Percentiles rank a stretch among this genome's conserved stretches.
Conservation (phyloP, 1,140 invertebrate genomes). For the Trachymyrmex septentrionalis region DNA sequence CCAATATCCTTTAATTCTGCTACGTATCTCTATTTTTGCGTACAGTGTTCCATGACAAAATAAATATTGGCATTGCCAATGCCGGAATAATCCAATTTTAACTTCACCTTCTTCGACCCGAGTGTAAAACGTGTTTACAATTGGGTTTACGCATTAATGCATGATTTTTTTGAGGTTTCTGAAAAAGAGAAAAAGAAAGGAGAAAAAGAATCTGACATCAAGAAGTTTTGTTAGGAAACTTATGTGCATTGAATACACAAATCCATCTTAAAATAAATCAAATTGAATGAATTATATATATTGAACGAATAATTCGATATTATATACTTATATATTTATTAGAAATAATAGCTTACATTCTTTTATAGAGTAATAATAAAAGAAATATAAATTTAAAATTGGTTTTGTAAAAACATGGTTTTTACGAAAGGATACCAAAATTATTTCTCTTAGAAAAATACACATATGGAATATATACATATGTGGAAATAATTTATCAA, state of each 20-base stretch:
- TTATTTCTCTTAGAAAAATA: constrained; percentile 11
- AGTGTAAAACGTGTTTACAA: constrained; percentile 17
- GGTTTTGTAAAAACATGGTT: too few relatives aligned
- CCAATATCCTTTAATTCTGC: constrained; percentile 43
- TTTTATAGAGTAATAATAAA: background rate
- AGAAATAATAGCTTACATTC: constrained; percentile 6
- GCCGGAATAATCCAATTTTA: constrained; percentile 46
- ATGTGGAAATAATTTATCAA: constrained; percentile 6
- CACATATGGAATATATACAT: too few relatives aligned
- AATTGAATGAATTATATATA: too few relatives aligned
- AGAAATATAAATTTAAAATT: background rate
- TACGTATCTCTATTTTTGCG: background rate
- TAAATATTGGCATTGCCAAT: constrained; percentile 41
- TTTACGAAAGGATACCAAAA: constrained; percentile 9
- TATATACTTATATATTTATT: background rate
- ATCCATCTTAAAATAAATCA: background rate
- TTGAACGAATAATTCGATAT: too few relatives aligned
- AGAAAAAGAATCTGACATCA: background rate
- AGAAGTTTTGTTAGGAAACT: background rate
- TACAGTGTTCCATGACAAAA: constrained; percentile 30
- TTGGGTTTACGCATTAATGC: background rate
- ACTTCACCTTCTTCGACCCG: constrained; percentile 8
- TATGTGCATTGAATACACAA: background rate
- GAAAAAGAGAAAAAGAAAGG: background rate
- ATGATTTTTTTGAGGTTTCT: constrained; percentile 8